These are phyloP conservation scores for Octodon degus DNA, from an alignment of 2,113 vertebrate species.

Conservation along the genomic window DNA sequence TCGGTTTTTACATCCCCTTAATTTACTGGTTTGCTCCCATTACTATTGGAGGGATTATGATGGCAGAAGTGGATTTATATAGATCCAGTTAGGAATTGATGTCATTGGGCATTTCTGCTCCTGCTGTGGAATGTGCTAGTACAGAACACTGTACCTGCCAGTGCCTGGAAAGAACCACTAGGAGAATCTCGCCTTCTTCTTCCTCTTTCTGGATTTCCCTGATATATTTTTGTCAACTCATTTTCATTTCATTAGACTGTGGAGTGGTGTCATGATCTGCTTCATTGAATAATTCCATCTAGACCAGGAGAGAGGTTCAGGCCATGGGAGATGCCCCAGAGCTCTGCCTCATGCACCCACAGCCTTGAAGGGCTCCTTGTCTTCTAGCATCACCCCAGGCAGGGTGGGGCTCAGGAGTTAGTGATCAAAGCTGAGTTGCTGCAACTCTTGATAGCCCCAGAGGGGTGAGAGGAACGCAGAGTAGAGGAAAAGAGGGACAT, in stretches of 20 bases:
- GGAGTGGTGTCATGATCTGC: not conserved
- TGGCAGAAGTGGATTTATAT: not conserved
- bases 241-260: not conserved
- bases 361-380: not conserved
- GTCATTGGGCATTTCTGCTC: too few species aligned
- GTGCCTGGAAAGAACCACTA: not conserved
- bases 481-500: not conserved
- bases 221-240: not conserved
- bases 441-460: not conserved
- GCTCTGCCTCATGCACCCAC: not conserved
- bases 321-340: not conserved
- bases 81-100: too few species aligned
- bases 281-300: not conserved
- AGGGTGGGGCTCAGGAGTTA: not conserved
- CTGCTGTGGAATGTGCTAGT: not conserved
- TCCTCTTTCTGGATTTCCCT: not conserved
- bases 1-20: not conserved
- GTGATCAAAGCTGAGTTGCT: not conserved
- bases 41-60: not conserved
- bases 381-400: not conserved
- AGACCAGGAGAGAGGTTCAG: not conserved
- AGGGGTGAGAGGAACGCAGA: not conserved
- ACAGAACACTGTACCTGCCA: not conserved
- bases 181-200: not conserved
- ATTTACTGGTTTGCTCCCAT: not conserved